Percentiles rank a stretch among this genome's conserved stretches.
These are phyloP conservation scores for Megaceryle maxima DNA, from an alignment of 2,113 vertebrate species.

Conservation along the genomic window DNA sequence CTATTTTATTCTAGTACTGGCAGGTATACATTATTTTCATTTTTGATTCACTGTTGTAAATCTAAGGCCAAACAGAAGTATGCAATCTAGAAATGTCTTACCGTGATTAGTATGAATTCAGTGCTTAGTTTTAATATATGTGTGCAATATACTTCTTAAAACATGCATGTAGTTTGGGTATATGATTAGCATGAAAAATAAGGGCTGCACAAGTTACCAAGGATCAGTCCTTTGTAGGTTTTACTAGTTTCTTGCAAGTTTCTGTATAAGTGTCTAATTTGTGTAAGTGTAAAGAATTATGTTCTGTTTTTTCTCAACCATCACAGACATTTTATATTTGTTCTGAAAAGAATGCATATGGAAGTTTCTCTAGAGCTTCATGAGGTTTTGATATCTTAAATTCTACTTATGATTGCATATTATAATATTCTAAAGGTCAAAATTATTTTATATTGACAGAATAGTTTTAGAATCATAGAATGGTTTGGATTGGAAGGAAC, in stretches of 20 bases:
- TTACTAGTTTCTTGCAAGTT: not conserved
- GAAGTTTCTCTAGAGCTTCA: not conserved
- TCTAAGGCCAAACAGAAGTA: not conserved
- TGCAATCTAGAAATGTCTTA: not conserved
- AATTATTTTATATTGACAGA: not conserved
- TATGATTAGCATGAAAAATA: not conserved
- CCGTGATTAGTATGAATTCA: too few relatives aligned
- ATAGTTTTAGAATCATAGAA: too few relatives aligned
- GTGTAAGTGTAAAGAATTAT: not conserved
- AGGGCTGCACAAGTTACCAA: not conserved
- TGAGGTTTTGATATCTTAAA: not conserved
- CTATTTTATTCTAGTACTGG: constrained; percentile 88
- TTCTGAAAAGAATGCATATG: not conserved
- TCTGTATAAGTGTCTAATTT: not conserved
- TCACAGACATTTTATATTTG: not conserved
- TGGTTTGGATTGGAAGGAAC: too few relatives aligned
- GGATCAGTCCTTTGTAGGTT: not conserved
- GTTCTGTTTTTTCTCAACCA: not conserved
- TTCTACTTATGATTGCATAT: not conserved
- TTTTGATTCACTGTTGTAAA: not conserved
- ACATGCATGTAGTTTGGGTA: too few relatives aligned
- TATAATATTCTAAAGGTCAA: not conserved
- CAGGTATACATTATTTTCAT: constrained; percentile 64
- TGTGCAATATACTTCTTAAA: too few relatives aligned
- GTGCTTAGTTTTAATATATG: too few relatives aligned